Conservation (phyloP, 2,888 invertebrate species). For the Patella pellucida region DNA sequence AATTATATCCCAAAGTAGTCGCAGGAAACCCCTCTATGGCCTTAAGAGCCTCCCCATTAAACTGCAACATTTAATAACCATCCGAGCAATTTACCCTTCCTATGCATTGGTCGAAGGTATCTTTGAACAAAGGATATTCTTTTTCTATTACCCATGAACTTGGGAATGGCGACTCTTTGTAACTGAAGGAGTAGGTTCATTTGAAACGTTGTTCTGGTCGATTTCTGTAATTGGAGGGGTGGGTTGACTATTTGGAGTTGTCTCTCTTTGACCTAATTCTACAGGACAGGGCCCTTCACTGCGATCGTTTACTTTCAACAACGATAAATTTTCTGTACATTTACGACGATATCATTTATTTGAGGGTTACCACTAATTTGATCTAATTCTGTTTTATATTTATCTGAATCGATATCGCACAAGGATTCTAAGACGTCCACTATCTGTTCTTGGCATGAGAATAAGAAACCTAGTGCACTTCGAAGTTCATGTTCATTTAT, state of each 20-base stretch:
- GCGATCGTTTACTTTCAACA: not conserved
- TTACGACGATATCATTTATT: not conserved
- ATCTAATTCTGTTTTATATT: not conserved
- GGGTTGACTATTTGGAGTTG: not conserved
- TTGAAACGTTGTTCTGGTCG: too few relatives aligned
- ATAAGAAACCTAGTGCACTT: not conserved
- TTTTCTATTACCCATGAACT: not conserved
- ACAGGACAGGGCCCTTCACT: too few relatives aligned
- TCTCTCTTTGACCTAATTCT: not conserved
- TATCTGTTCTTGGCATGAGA: not conserved
- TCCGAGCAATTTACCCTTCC: not conserved
- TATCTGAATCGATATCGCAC: constrained; percentile 1
- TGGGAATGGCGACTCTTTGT: not conserved
- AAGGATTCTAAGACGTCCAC: not conserved
- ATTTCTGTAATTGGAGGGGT: too few relatives aligned
- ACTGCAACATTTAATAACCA: not conserved
- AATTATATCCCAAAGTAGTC: not conserved
- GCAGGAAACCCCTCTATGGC: constrained; percentile 1
- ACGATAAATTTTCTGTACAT: not conserved
- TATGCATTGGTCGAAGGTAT: not conserved
- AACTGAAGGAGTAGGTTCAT: not conserved
- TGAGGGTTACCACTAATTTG: not conserved
- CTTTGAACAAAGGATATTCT: not conserved
- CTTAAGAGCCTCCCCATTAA: not conserved
- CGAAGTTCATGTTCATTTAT: not conserved